phyloP scores from a whole-genome alignment of 2,113 vertebrate species.

The Microcebus ravelobensis region DNA sequence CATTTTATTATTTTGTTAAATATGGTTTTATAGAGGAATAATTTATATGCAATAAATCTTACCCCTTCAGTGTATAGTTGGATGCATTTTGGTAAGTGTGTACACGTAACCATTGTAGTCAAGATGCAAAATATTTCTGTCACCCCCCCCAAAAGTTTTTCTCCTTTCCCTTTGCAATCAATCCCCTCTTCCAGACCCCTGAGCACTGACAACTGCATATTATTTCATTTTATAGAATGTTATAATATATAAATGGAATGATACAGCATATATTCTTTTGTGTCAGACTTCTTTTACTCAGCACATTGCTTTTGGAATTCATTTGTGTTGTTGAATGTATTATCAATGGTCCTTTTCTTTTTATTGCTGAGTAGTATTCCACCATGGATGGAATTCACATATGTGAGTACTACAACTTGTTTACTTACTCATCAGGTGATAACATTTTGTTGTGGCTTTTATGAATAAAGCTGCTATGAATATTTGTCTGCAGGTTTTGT shows the following conservation, averaged over 20 bases:
- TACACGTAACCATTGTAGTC: neutral
- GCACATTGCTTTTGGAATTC: neutral
- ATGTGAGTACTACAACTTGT: neutral
- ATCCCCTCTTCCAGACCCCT: neutral
- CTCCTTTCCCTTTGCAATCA: neutral
- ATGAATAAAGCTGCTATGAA: neutral
- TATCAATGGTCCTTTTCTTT: neutral
- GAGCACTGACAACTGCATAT: neutral
- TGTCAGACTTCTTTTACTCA: conserved; percentile 14
- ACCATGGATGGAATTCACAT: neutral
- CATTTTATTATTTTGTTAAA: conserved; percentile 12
- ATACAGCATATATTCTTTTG: neutral
- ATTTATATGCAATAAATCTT: neutral
- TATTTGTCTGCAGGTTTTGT: neutral
- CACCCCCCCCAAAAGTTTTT: neutral
- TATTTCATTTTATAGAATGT: neutral
- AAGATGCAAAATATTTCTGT: neutral
- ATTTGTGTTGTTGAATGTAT: neutral
- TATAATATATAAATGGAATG: neutral
- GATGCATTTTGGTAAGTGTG: neutral
- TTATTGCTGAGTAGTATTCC: neutral
- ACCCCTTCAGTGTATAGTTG: neutral
- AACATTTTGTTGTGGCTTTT: conserved; percentile 5
- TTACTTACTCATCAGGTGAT: neutral
- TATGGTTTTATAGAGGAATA: neutral